Percentiles rank a stretch among this genome's conserved stretches.
phyloP scores from a whole-genome alignment of 2,888 invertebrate species.

The Drosophila ochracea region DNA sequence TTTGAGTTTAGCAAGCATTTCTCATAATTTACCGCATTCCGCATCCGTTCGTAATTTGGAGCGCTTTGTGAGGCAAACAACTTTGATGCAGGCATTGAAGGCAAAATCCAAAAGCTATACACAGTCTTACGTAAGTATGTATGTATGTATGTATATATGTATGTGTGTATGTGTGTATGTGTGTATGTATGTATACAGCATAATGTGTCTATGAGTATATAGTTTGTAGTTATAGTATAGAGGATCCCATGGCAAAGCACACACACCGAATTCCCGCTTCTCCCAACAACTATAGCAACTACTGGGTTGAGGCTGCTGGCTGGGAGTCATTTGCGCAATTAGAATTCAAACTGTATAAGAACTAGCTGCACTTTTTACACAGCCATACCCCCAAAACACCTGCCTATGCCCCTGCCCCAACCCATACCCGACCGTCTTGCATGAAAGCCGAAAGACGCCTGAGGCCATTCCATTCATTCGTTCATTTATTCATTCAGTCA shows the following conservation, averaged over 20 bases:
- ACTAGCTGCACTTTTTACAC: conserved; percentile 58
- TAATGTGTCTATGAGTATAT: conserved; percentile 1
- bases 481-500: conserved; percentile 40
- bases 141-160: neutral
- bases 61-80: conserved; percentile 46
- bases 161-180: neutral
- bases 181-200: neutral
- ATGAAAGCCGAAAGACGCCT: conserved; percentile 52
- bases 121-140: conserved; percentile 1
- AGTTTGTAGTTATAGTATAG: neutral
- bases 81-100: conserved; percentile 33
- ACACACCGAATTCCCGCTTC: conserved; percentile 38
- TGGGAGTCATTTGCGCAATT: conserved; percentile 59
- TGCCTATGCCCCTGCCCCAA: neutral
- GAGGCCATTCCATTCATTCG: conserved; percentile 37
- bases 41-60: conserved; percentile 41
- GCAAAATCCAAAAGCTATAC: conserved; percentile 6
- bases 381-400: conserved; percentile 13
- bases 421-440: conserved; percentile 30
- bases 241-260: conserved; percentile 12
- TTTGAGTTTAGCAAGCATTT: conserved; percentile 37
- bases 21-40: conserved; percentile 46
- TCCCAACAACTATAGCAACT: conserved; percentile 21
- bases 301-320: conserved; percentile 27
- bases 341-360: conserved; percentile 59